Evolutionary conservation across 2,888 invertebrate genomes (phyloP).

Genomic region (Drosophila suboccidentalis): DNA sequence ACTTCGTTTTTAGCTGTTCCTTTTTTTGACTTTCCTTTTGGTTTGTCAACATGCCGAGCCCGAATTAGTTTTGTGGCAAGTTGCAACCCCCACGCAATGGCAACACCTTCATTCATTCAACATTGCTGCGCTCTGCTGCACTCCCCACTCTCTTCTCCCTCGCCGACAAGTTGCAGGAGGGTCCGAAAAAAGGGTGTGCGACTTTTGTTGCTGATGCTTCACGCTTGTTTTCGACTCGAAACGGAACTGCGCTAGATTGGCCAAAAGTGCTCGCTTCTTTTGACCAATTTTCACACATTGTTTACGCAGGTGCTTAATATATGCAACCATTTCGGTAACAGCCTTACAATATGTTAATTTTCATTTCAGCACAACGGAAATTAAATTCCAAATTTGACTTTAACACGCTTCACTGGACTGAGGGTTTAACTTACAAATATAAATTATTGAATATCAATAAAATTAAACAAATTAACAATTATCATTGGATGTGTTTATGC

Average conservation of each 20-base stretch:
- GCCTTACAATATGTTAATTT: constrained; percentile 58
- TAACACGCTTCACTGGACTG: constrained; percentile 35
- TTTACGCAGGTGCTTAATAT: constrained; percentile 56
- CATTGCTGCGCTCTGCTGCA: constrained; percentile 63
- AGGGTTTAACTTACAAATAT: not conserved
- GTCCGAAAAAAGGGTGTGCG: constrained; percentile 31
- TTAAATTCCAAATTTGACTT: constrained; percentile 28
- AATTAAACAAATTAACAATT: not conserved
- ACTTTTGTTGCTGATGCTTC: constrained; percentile 26
- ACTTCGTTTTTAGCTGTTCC: constrained; percentile 1
- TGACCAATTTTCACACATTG: constrained; percentile 72
- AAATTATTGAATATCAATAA: not conserved
- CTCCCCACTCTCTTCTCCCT: not conserved
- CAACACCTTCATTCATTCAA: constrained; percentile 43
- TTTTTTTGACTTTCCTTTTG: constrained; percentile 14
- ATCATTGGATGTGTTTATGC: too few species aligned
- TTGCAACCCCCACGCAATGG: constrained; percentile 53
- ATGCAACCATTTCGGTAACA: constrained; percentile 25
- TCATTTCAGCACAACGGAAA: constrained; percentile 48
- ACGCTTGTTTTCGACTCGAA: constrained; percentile 51
- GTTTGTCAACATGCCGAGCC: constrained; percentile 29
- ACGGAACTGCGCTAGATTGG: constrained; percentile 75
- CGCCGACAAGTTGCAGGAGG: constrained; percentile 2
- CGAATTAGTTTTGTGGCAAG: constrained; percentile 19
- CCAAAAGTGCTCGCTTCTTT: constrained; percentile 50